Evolutionary conservation across 2,797 vertebrate genomes (phyloP), one percentile per base, ranked within the genome.

Genomic region (Amazonetta brasiliensis): DNA sequence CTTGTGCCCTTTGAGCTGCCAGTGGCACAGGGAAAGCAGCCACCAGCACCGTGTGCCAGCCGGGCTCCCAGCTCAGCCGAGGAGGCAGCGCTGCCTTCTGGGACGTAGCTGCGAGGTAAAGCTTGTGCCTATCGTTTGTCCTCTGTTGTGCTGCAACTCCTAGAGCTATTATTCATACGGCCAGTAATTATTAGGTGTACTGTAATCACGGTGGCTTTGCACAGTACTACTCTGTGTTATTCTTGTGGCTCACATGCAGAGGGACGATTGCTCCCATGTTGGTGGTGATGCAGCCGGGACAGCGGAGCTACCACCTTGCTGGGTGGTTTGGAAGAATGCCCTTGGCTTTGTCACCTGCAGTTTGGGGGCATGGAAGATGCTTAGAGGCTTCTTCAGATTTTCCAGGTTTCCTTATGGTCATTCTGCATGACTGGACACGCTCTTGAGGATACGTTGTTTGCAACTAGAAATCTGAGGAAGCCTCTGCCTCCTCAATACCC

Each of bases 1-100:
- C 4, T 35, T 75, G 89, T 50, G 12, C 78, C 85, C 60, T 72
- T 94, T 93, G 84, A 93, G 77, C 75, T 86, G 89, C 69, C 92
- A 82, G 4, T 94, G 83, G 33, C 12, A 52, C 46, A 82, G 85
- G 59, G 31, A 79, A 69, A 64, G 76, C 83, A 88, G 71, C 67
- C 0, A 0, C 84, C 75, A 74, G 67, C 71, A 56, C 11, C 0
- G 0, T 48, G n/a, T 43, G 43, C 72, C 56, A 73, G 41, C 59
- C 30, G 52, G 43, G 39, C 22, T 77, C 71, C 87, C 85, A 74
- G 59, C 55, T 50, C 11, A 35, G 28, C 44, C 43, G 30, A 25
- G 46, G 71, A 58, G 56, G 2, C 4, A 71, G 52, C 58, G 31
- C 64, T 31, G 5, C 43, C 12, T 55, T 75, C 68, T 30, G 55